Evolutionary conservation across 2,797 vertebrate genomes (phyloP), one percentile per base, ranked within the genome.

Genomic region (Phoebastria nigripes): DNA sequence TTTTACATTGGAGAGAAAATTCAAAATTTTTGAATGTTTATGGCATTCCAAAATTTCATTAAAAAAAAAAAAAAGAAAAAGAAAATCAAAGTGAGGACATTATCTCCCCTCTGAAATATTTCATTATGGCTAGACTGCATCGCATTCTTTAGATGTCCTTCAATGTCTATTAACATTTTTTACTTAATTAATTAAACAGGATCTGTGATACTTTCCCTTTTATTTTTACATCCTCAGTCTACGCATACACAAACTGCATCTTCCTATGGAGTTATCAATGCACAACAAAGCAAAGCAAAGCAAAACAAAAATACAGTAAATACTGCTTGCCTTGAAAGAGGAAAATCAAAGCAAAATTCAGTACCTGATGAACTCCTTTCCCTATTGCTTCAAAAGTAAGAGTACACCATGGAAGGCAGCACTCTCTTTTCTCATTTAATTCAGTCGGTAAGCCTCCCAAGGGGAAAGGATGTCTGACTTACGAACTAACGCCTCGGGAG

Each of bases 351-450:
- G 44, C 13, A 92, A 91, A 93, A 52, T 26, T 82, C 58, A 70
- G 39, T 47, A 73, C 35, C 20, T n/a, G 51, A 79, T 86, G 29
- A 89, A 88, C 15, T 70, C 14, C 35, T 51, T 76, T 79, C 25
- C 31, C 22, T 63, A 9, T 11, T 91, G 55, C 24, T 94, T 77
- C 51, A 77, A 55, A 94, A 86, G 12, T 31, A 52, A 73, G 35
- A 78, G 46, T 19, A 78, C 15, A 72, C 11, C 29, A 59, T 9
- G 8, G 49, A 86, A 82, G n/a, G 70, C 69, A 74, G 39, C n/a
- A 67, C 61, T 77, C 87, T 82, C 4, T 47, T 84, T 96, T 92
- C 58, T 93, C 44, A 33, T 72, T 94, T 90, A 85, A 94, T 85
- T 91, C 82, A 37, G 28, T 33, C 52, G 4, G 47, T 51, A 71